Evolutionary conservation across 2,888 invertebrate genomes (phyloP).

Genomic region (Idaea dimidiata): DNA sequence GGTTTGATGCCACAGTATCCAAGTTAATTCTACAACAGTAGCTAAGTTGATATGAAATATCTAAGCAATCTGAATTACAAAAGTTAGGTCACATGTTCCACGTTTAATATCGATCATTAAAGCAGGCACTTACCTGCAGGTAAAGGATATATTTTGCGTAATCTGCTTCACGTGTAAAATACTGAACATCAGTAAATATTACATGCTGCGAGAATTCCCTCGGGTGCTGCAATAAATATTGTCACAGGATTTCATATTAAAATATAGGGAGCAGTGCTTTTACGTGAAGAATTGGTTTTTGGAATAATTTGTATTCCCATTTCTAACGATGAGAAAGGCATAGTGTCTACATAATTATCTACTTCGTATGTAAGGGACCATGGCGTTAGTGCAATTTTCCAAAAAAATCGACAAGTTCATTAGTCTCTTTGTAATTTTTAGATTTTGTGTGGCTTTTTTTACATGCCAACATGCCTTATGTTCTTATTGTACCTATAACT

Average conservation of each 20-base stretch:
- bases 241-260: conserved; percentile 69
- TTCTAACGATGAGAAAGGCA: background rate
- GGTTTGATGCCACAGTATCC: no score
- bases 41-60: no score
- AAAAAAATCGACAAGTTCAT: no score
- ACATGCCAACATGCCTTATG: no score
- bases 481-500: no score
- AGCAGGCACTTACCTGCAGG: conserved; percentile 31
- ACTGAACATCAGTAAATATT: conserved; percentile 72
- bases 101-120: conserved; percentile 66
- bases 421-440: no score
- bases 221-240: conserved; percentile 68
- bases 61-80: no score
- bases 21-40: no score
- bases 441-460: no score
- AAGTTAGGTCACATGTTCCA: conserved; percentile 27
- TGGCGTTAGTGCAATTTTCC: no score
- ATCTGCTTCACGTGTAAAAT: conserved; percentile 69
- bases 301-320: background rate
- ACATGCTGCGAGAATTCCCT: conserved; percentile 65
- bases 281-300: background rate
- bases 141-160: conserved; percentile 67
- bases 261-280: conserved; percentile 16
- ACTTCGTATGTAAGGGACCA: no score
- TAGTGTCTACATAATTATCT: no score